Conservation (phyloP, 2,888 invertebrate species). For the Mythimna albipuncta region DNA sequence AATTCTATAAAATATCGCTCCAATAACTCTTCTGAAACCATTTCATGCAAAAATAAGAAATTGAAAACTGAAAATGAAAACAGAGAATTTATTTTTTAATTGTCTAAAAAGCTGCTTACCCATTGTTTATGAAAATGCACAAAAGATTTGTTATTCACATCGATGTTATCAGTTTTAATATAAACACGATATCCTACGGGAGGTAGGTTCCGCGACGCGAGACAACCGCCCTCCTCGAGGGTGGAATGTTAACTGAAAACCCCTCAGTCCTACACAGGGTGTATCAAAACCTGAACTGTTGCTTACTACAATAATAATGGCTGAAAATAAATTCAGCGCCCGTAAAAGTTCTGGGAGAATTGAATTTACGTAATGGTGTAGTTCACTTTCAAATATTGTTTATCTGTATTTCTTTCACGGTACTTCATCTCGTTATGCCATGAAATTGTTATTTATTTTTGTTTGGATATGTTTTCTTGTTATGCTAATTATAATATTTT, state of each 20-base stretch:
- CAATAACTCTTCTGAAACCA: slow-evolving; percentile 21
- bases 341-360: background rate
- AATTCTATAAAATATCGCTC: slow-evolving; percentile 27
- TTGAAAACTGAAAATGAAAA: background rate
- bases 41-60: slow-evolving; percentile 11
- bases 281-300: slow-evolving; percentile 35
- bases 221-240: slow-evolving; percentile 63
- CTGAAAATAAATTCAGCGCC: slow-evolving; percentile 19
- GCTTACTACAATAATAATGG: slow-evolving; percentile 7
- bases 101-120: slow-evolving; percentile 23
- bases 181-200: slow-evolving; percentile 28
- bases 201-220: background rate
- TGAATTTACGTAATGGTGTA: background rate
- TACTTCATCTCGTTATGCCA: background rate
- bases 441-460: background rate
- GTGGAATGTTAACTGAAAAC: slow-evolving; percentile 63
- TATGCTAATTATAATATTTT: background rate
- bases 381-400: background rate
- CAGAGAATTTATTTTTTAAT: background rate
- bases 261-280: background rate
- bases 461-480: background rate
- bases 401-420: background rate
- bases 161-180: background rate
- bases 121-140: slow-evolving; percentile 23
- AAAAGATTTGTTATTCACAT: background rate